Base-by-base conservation (phyloP, 2,113 vertebrate genomes). In the Cisticola juncidis region DNA sequence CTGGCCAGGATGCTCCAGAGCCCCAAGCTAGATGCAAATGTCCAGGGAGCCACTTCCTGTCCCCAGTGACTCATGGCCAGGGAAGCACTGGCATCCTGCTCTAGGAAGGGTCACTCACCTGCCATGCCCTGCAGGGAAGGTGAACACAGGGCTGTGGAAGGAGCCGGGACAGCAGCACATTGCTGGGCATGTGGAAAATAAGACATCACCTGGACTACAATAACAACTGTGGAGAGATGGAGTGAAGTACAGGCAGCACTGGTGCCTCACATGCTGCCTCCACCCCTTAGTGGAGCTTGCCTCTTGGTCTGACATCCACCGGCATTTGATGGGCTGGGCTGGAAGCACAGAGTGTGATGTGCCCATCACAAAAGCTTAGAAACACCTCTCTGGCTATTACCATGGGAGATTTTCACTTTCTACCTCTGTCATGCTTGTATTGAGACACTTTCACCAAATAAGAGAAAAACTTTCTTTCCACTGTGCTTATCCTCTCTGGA, bases 81-180 rank as follows among this genome's bases (percentile, higher is more conserved):
- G 51, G 87, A 94, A 96, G 95, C 50, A 0, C 47, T 22, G 82
- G 85, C 71, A 96, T 95, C 90, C 64, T 90, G 85, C 62, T 83
- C 51, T 28, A 31, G 74, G 66, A 90, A 94, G 79, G 93, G 90
- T 92, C 90, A 88, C 36, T 81, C 12, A 2, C 62, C 72, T 95
- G 71, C 81, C 77, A 53, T 92, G 84, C 93, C 93, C 81, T 71
- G 62, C 66, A 86, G 93, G 79, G 44, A 87, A 70, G 68, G 42
- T 47, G 51, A 92, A 38, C 54, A 74, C 14, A 8, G 15, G 40
- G 18, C 71, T 19, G 3, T 66, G 48, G 57, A 77, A 38, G 66
- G 78, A 72, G 31, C 47, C 74, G 65, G 78, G 25, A 85, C 33
- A 66, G 51, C 40, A 92, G 42, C 62, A 50, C 1, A 73, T 65